A percentile compares a stretch with the other conserved stretches of the same genome.
Evolutionary conservation across 2,113 vertebrate species (phyloP).

Genomic region (Girardinichthys multiradiatus): DNA sequence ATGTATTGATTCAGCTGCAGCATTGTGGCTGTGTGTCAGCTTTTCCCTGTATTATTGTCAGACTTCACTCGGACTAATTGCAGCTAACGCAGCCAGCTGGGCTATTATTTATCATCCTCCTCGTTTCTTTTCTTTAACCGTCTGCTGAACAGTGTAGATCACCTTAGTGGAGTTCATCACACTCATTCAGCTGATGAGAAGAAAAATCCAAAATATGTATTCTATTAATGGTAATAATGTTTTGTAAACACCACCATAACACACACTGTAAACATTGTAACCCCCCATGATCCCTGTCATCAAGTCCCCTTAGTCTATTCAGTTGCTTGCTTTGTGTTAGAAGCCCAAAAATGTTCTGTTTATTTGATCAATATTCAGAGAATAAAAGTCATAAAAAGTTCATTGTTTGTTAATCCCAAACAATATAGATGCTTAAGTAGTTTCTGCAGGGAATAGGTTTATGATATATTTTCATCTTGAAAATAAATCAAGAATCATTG

Average conservation of each 20-base stretch:
- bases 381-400: not conserved
- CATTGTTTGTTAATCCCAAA: not conserved
- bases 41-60: conserved; percentile 79
- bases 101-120: conserved; percentile 77
- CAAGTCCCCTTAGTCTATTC: not conserved
- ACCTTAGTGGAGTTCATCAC: conserved; percentile 63
- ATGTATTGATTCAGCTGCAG: conserved; percentile 78
- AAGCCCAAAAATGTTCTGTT: not conserved
- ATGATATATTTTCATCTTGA: not conserved
- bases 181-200: conserved; percentile 53
- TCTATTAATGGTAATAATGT: conserved; percentile 52
- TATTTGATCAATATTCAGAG: not conserved
- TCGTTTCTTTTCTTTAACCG: conserved; percentile 63
- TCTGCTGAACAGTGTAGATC: conserved; percentile 58
- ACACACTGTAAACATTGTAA: not conserved
- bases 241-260: conserved; percentile 56
- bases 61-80: conserved; percentile 82
- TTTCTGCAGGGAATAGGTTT: not conserved
- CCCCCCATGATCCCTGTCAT: not conserved
- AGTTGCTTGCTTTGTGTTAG: not conserved
- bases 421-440: not conserved
- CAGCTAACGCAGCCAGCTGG: conserved; percentile 75
- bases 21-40: conserved; percentile 69
- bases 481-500: not conserved
- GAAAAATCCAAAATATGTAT: conserved; percentile 62